Base-by-base conservation (phyloP, 2,113 vertebrate genomes). In the Toxostoma redivivum region DNA sequence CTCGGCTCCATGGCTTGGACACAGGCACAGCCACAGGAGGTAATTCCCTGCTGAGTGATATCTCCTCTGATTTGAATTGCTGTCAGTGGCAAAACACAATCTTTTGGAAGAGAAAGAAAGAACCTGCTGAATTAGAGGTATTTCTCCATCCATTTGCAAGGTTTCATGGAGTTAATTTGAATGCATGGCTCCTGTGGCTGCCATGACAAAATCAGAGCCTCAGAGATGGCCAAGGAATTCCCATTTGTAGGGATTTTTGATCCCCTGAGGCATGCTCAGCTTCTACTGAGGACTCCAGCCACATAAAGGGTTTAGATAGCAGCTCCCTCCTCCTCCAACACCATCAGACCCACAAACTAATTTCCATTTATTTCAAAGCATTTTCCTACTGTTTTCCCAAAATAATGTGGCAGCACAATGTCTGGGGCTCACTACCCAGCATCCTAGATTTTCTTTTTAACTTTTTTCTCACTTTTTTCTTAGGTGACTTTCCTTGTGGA, bases 71-170 rank as follows among this genome's bases (percentile, higher is more conserved):
- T 93, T 66, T 35, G 57, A 90, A 82, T 31, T 88, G 94, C 81
- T 78, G 38, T 19, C 45, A 31, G 85, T 30, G 86, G 83, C 57
- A 48, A 2, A 17, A 53, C 70, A 85, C 9, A 50, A 18, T 82
- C 71, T 61, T 76, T 50, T 94, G 94, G 94, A 94, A 85, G 73
- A 0, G 1, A 85, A 85, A 87, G 85, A 90, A 79, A 93, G 74
- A 40, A 35, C 31, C 61, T 67, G 53, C 44, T 0, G 4, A 84
- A 94, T 97, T 93, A 91, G 90, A 76, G 82, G 87, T 79, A 92
- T 91, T 95, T 96, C 92, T 92, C 57, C 74, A 76, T 79, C 85
- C 92, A 92, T 92, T 95, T 97, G 81, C 9, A 69, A 90, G 90
- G 95, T 95, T 93, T 95, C 90, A 85, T 40, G 88, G 94, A 93